A percentile compares a stretch with the other conserved stretches of the same genome.
Evolutionary conservation across 2,113 vertebrate species (phyloP).

Genomic region (Alligator sinensis): DNA sequence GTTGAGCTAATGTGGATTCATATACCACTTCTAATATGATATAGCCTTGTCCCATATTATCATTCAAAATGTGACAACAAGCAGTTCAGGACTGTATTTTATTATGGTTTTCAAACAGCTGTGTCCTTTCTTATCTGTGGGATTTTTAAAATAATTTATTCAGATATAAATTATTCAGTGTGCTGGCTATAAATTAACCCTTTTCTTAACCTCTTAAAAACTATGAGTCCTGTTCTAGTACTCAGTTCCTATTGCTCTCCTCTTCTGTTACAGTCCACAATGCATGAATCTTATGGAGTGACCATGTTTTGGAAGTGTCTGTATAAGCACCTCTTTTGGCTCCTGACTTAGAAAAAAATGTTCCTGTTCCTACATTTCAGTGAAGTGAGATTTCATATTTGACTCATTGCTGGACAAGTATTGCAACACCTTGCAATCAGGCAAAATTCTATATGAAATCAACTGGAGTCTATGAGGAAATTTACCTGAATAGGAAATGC

Average conservation of each 20-base stretch:
- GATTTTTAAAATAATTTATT: neutral
- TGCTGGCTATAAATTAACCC: neutral
- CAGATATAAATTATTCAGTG: neutral
- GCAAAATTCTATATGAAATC: neutral
- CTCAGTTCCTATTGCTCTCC: neutral
- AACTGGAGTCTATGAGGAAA: neutral
- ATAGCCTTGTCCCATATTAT: accelerated
- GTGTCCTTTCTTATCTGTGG: neutral
- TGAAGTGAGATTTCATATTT: neutral
- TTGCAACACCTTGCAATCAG: neutral
- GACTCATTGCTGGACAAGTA: neutral
- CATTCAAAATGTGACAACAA: accelerated
- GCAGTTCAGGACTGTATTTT: accelerated
- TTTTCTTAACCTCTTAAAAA: neutral
- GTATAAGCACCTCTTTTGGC: neutral
- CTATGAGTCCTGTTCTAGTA: neutral
- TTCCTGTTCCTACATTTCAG: neutral
- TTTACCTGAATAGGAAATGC: neutral
- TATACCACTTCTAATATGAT: neutral
- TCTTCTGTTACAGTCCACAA: neutral
- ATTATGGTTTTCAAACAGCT: neutral
- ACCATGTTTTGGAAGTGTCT: neutral
- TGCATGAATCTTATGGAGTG: neutral
- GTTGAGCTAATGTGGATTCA: accelerated
- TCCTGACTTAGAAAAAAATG: neutral